These are phyloP conservation scores for Colistium nudipinnis DNA, from an alignment of 2,113 vertebrate genomes.

Conservation along the genomic window DNA sequence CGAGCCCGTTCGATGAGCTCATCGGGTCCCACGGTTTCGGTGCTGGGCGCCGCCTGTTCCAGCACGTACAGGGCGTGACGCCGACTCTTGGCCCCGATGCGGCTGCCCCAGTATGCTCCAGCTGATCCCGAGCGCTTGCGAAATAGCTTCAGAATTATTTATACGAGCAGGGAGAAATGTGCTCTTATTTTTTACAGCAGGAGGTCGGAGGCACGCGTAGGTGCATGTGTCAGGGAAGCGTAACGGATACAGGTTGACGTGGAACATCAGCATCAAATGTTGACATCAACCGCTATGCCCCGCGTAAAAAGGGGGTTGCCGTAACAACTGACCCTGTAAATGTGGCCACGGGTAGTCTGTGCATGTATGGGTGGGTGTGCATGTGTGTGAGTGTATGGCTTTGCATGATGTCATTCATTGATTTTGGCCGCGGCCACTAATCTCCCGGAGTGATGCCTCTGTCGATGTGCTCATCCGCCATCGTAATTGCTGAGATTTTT, in stretches of 20 bases:
- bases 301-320: conserved; percentile 19
- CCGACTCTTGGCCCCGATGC: neutral
- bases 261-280: neutral
- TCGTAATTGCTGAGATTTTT: too few relatives aligned
- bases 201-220: neutral
- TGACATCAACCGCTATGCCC: neutral
- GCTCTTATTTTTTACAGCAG: neutral
- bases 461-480: conserved; percentile 51
- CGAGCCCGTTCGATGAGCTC: conserved; percentile 49
- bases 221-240: neutral
- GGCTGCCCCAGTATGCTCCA: neutral
- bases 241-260: conserved; percentile 2
- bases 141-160: neutral
- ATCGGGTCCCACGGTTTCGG: conserved; percentile 14
- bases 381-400: conserved; percentile 15
- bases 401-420: conserved; percentile 69
- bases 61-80: conserved; percentile 47
- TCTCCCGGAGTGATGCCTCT: conserved; percentile 56
- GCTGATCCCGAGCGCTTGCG: conserved; percentile 13
- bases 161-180: neutral
- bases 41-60: conserved; percentile 23
- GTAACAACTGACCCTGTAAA: conserved; percentile 36
- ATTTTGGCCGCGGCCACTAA: conserved; percentile 64
- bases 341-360: conserved; percentile 15
- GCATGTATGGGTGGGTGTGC: conserved; percentile 8